Evolutionary conservation across 2,888 invertebrate species (phyloP).

Genomic region (Automeris io): DNA sequence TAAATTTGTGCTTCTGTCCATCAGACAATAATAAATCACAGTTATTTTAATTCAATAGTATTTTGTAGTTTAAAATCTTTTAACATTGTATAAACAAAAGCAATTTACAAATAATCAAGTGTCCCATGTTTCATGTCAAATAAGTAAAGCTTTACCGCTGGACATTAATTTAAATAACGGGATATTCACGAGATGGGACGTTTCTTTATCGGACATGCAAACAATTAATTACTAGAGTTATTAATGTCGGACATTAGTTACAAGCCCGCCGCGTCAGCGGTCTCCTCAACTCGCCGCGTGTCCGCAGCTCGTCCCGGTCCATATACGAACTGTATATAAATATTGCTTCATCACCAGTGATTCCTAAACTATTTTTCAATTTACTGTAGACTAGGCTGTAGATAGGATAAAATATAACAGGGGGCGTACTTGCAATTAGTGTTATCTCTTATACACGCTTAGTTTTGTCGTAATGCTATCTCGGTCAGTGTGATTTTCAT

Average conservation of each 20-base stretch:
- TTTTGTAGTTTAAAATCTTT: background rate
- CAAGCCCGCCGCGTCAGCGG: slow-evolving; percentile 58
- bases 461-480: too few relatives aligned
- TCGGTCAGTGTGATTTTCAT: too few relatives aligned
- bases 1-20: too few relatives aligned
- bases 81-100: background rate
- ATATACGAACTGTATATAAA: slow-evolving; percentile 16
- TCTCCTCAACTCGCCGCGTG: slow-evolving; percentile 35
- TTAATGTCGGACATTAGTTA: slow-evolving; percentile 74
- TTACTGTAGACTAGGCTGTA: too few relatives aligned
- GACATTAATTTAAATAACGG: slow-evolving; percentile 58
- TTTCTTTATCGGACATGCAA: slow-evolving; percentile 69
- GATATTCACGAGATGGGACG: slow-evolving; percentile 55
- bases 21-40: too few relatives aligned
- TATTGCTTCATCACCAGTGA: too few relatives aligned
- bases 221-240: slow-evolving; percentile 75
- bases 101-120: slow-evolving; percentile 1
- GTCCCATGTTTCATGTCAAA: slow-evolving; percentile 18
- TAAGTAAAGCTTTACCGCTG: slow-evolving; percentile 23
- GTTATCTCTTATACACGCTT: too few relatives aligned
- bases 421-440: too few relatives aligned
- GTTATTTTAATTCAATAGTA: background rate
- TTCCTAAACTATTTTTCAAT: slow-evolving; percentile 22
- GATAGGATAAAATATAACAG: too few relatives aligned
- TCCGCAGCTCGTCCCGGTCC: slow-evolving; percentile 26